phyloP scores from a whole-genome alignment of 2,113 vertebrate genomes.

The Brachirus orientalis region DNA sequence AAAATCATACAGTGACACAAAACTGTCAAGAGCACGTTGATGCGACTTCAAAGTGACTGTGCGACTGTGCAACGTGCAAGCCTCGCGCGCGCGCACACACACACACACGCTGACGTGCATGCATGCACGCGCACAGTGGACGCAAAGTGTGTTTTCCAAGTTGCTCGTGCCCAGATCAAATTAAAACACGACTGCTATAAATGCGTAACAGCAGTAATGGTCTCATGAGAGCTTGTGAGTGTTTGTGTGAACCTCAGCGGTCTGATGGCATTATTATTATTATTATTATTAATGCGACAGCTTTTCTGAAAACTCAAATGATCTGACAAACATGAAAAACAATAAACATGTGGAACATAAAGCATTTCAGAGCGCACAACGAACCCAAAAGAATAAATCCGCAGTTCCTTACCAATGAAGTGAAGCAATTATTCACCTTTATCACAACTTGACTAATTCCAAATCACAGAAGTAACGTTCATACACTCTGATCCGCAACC shows the following conservation, averaged over 20 bases:
- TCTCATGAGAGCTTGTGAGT: background rate
- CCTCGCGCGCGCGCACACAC: slow-evolving; percentile 1
- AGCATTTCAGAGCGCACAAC: too few species aligned
- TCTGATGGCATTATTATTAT: too few species aligned
- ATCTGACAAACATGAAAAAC: too few species aligned
- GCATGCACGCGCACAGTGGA: slow-evolving; percentile 5
- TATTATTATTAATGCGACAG: slow-evolving; percentile 18
- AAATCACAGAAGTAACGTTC: background rate
- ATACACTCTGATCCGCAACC: slow-evolving; percentile 33
- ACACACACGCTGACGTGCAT: background rate
- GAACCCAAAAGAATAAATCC: background rate
- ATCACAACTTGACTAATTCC: slow-evolving; percentile 39
- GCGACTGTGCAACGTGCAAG: too few species aligned
- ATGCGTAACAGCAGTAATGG: background rate
- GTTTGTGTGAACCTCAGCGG: background rate
- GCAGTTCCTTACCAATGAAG: slow-evolving; percentile 10
- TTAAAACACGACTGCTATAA: background rate
- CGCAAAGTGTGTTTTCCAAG: slow-evolving; percentile 38
- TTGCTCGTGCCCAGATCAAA: background rate
- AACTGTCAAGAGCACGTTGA: slow-evolving; percentile 73
- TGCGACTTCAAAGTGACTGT: slow-evolving; percentile 24
- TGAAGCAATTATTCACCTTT: slow-evolving; percentile 21
- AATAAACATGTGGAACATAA: slow-evolving; percentile 5
- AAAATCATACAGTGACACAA: slow-evolving; percentile 75
- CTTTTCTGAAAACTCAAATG: slow-evolving; percentile 8